Evolutionary conservation across 2,888 invertebrate genomes (phyloP).

Genomic region (Trissoscelio sp.): DNA sequence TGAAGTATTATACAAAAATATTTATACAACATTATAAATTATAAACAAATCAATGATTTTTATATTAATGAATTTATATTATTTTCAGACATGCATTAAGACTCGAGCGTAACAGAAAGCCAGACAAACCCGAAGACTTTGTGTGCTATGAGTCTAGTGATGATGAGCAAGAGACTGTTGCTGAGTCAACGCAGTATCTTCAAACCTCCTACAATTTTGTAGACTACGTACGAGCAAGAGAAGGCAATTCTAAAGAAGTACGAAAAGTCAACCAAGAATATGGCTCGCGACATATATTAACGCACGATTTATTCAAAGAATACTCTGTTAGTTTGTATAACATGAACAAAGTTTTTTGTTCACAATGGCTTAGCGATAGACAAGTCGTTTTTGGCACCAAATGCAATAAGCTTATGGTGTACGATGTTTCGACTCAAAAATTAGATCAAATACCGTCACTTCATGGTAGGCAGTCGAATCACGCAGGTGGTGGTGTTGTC

Average conservation of each 20-base stretch:
- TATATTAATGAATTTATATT: background rate
- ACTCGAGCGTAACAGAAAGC: constrained; percentile 90
- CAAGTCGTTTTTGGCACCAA: constrained; percentile 98
- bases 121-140: constrained; percentile 95
- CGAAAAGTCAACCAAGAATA: constrained; percentile 90
- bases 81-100: constrained; percentile 80
- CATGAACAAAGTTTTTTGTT: constrained; percentile 97
- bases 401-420: constrained; percentile 97
- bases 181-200: constrained; percentile 89
- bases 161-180: constrained; percentile 92
- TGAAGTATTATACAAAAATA: too few relatives aligned
- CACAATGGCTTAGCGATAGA: constrained; percentile 97
- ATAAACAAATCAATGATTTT: too few relatives aligned
- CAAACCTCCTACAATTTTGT: constrained; percentile 93
- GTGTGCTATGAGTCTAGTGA: constrained; percentile 95
- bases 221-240: constrained; percentile 92
- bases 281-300: constrained; percentile 94
- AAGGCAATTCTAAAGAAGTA: constrained; percentile 89
- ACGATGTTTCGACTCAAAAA: constrained; percentile 94
- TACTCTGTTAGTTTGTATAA: constrained; percentile 92
- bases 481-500: constrained; percentile 84
- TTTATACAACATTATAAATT: too few relatives aligned
- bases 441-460: constrained; percentile 95
- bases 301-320: constrained; percentile 95
- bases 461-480: constrained; percentile 86